Conservation (phyloP, 2,888 invertebrate genomes). For the Antheraea assamensis region DNA sequence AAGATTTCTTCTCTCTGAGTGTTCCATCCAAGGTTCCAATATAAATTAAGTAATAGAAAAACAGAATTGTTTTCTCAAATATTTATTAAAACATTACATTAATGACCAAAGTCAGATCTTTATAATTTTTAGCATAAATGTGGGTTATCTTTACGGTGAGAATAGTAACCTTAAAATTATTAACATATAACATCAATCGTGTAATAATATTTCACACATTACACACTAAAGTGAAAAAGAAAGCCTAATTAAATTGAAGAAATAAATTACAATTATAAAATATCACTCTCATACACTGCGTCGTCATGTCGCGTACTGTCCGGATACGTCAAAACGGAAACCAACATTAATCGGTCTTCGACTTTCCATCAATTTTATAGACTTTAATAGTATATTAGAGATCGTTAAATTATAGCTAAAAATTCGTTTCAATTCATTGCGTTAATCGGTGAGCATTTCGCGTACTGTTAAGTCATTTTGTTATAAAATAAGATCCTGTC, state of each 20-base stretch:
- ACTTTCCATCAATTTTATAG: background rate
- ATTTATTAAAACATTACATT: constrained; percentile 8
- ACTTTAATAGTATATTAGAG: background rate
- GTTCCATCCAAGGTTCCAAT: background rate
- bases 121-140: background rate
- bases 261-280: background rate
- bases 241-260: background rate
- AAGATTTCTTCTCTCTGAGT: background rate
- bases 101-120: background rate
- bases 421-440: background rate
- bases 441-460: background rate
- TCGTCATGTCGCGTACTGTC: background rate
- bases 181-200: background rate
- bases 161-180: background rate
- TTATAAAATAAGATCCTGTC: background rate
- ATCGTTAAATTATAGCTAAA: background rate
- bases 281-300: background rate
- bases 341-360: background rate
- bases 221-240: background rate
- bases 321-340: background rate
- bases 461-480: background rate
- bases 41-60: background rate
- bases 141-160: background rate
- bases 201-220: background rate
- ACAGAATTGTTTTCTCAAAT: background rate